Evolutionary conservation across 1,140 invertebrate genomes (phyloP).

Genomic region (Caenorhabditis brenneri): DNA sequence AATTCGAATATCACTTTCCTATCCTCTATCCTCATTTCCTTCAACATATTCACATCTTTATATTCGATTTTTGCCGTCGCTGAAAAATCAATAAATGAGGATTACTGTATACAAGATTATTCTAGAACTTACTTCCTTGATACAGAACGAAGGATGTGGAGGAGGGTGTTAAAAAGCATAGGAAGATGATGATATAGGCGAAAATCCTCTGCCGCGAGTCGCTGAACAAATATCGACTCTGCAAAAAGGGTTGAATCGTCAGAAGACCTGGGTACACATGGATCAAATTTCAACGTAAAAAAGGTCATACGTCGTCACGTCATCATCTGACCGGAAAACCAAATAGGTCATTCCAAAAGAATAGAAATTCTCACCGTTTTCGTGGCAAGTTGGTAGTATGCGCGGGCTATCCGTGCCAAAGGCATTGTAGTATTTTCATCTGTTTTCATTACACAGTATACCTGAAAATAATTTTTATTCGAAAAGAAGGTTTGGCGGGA

Average conservation of each 20-base stretch:
- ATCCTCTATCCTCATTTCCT: constrained; percentile 26
- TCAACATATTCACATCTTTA: constrained; percentile 37
- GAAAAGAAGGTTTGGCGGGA: neutral
- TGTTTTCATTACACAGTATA: constrained; percentile 39
- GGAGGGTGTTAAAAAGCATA: constrained; percentile 15
- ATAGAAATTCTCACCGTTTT: neutral
- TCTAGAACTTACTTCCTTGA: constrained; percentile 12
- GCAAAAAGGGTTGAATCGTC: neutral
- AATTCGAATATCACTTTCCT: constrained; percentile 39
- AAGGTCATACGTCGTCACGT: neutral
- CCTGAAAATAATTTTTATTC: neutral
- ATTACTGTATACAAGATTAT: too few relatives aligned
- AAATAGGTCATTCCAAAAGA: neutral
- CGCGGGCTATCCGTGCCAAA: constrained; percentile 40
- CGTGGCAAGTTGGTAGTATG: constrained; percentile 31
- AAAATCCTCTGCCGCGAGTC: constrained; percentile 31
- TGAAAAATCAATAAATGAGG: neutral
- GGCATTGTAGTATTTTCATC: constrained; percentile 43
- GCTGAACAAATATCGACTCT: constrained; percentile 40
- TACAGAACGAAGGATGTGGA: constrained; percentile 10
- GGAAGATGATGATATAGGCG: constrained; percentile 30
- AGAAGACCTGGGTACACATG: neutral
- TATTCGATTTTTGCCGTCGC: constrained; percentile 13
- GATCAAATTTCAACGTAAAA: neutral
- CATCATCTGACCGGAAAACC: neutral